Conservation (phyloP, 1,140 invertebrate species). For the Cepaea nemoralis region DNA sequence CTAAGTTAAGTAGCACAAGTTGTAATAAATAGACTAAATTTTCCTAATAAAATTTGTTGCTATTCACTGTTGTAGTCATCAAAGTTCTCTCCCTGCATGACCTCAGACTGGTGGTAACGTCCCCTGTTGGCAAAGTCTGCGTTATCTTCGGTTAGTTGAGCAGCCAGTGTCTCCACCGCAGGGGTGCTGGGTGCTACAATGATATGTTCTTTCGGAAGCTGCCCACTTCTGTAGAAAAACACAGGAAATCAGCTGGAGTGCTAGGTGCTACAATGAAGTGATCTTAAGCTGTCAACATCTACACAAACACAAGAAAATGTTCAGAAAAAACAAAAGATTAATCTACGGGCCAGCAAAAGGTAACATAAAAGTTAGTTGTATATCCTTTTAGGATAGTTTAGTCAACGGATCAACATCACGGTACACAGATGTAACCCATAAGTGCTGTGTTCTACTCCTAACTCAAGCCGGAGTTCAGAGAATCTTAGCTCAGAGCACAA, state of each 20-base stretch:
- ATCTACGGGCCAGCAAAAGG: too few relatives aligned
- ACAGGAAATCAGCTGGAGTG: background rate
- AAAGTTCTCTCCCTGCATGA: constrained; percentile 69
- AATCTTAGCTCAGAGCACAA: too few relatives aligned
- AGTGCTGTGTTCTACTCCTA: too few relatives aligned
- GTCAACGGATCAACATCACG: too few relatives aligned
- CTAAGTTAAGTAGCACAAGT: too few relatives aligned
- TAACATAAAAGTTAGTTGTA: too few relatives aligned
- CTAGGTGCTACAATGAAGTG: background rate
- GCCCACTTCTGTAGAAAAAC: constrained; percentile 55
- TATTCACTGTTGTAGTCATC: constrained; percentile 65
- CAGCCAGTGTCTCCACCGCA: constrained; percentile 83
- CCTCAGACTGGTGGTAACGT: constrained; percentile 85
- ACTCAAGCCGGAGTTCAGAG: too few relatives aligned
- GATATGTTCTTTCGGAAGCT: constrained; percentile 80
- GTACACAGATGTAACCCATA: too few relatives aligned
- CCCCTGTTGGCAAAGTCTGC: constrained; percentile 91
- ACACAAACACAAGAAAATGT: background rate
- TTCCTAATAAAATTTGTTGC: background rate
- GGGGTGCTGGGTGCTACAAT: constrained; percentile 89
- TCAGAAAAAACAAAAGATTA: constrained; percentile 10
- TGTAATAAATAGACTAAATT: too few relatives aligned
- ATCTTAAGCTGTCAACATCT: background rate
- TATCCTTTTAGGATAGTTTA: too few relatives aligned
- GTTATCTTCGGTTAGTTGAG: constrained; percentile 93